Base-by-base conservation (phyloP, 2,113 vertebrate genomes). In the Paramisgurnus dabryanus region DNA sequence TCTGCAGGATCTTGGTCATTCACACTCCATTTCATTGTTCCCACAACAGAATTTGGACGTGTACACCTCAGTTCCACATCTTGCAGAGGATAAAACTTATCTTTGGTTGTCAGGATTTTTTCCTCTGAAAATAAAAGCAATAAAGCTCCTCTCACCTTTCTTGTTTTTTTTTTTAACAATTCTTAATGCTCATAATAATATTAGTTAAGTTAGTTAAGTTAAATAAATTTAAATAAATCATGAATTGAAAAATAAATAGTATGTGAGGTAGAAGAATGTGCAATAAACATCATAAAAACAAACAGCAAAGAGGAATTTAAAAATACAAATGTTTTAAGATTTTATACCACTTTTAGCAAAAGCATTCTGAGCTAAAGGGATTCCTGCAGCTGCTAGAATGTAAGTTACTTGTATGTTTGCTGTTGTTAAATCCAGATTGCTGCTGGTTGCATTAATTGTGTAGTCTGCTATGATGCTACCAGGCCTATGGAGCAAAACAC, bases 381-480 rank as follows among this genome's bases (percentile, higher is more conserved):
- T 50, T 49, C 90, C 72, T 86, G 61, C 0, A 1, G 0, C 0
- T 0, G 0, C 27, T 86, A 60, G 64, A 58, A 67, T 0, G 1
- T 0, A 18, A 43, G 11, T 22, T 22, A 92, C 9, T 0, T 49
- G 39, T 40, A 7, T 0, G 55, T 90, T 89, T 68, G 73, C 89
- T 5, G 73, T 1, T 6, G 0, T 0, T 4, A 34, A 0, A 91
- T 40, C 3, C 0, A 9, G 0, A 10, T 41, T 5, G 22, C 83
- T 1, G 2, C 58, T 3, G 5, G 40, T 75, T 40, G 85, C 78
- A 57, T 7, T 3, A 17, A 93, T 53, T 34, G 8, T 67, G 60
- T 80, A 90, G 13, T 88, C 80, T 79, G 55, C 60, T 41, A 91
- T 81, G n/a, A 89, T 5, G 22, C 92, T 93, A 61, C 92, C 92